These are phyloP conservation scores for Galemys pyrenaicus DNA, from an alignment of 2,113 vertebrate species.

Conservation along the genomic window DNA sequence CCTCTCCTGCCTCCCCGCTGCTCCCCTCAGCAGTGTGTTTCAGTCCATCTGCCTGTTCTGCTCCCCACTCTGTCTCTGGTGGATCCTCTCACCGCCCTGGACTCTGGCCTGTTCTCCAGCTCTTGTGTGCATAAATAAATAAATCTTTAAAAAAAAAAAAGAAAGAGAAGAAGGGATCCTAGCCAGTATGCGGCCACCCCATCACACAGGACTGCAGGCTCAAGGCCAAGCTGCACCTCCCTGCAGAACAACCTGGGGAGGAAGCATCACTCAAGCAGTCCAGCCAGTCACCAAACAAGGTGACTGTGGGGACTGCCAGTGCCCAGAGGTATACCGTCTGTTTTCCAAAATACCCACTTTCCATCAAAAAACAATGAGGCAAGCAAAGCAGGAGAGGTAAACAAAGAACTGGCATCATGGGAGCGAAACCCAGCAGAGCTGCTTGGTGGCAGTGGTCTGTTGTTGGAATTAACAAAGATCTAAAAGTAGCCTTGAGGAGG, in stretches of 20 bases:
- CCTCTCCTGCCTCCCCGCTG: no score
- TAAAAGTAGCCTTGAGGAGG: not conserved
- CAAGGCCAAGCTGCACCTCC: no score
- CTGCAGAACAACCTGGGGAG: not conserved
- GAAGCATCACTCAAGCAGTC: not conserved
- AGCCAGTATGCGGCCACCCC: not conserved
- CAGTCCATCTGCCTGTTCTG: no score
- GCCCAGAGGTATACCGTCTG: not conserved
- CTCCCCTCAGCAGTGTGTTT: no score
- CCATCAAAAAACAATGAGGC: not conserved
- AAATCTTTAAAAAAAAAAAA: no score
- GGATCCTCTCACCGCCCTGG: no score
- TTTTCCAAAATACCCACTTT: not conserved
- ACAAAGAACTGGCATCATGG: no score
- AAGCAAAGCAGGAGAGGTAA: not conserved
- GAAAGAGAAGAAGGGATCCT: not conserved
- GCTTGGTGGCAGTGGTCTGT: not conserved
- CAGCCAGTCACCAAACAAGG: not conserved
- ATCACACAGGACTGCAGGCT: not conserved
- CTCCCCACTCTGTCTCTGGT: no score
- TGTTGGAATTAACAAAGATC: not conserved
- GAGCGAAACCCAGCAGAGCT: not conserved
- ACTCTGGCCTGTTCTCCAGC: no score
- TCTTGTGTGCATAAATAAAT: no score
- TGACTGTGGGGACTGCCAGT: rapidly evolving